Evolutionary conservation across 2,888 invertebrate genomes (phyloP), one percentile per base, ranked within the genome.

Genomic region (Stenotaenia linearis): DNA sequence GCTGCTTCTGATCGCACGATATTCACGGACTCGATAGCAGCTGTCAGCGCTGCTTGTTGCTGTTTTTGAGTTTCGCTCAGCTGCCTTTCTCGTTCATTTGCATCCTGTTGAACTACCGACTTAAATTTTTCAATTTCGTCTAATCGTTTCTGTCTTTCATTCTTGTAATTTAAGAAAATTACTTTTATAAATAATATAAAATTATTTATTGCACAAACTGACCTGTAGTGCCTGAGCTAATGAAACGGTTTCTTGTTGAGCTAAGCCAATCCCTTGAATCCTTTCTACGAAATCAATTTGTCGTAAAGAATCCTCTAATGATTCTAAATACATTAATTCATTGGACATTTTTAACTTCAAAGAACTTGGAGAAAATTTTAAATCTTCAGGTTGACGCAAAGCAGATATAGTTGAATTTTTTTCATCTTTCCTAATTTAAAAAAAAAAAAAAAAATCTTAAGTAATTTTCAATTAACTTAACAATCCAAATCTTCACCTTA

Each of bases 321-420:
- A 89, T 82, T 91, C 90, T 56, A 90, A 84, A 74, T 90, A 86
- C 84, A 89, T 89, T 75, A 91, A 86, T 85, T 90, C 90, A 0
- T 90, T 89, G 84, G 89, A 89, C 83, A 90, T 89, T 83, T 89
- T 89, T 83, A 89, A 86, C 84, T 90, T 89, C 77, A 91, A 87
- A 76, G 89, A 88, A 81, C 88, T 88, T 9, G 90, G 89, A 83
- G 91, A 91, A 81, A 88, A 86, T 82, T 89, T 89, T 9, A 78
- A 23, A 5, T 28, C 50, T 30, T 74, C 15, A 23, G 0, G 21
- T 23, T 74, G 15, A 74, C 23, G 3, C 1, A 25, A 74, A 25
- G 0, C 7, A 9, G 32, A 25, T 74, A 32, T 2, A 5, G 32
- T 28, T 0, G 18, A 25, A 18, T 74, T 18, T n/a, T 25, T 74